A percentile compares a stretch with the other conserved stretches of the same genome.
Evolutionary conservation across 2,113 vertebrate genomes (phyloP).

Genomic region (Eolophus roseicapilla): DNA sequence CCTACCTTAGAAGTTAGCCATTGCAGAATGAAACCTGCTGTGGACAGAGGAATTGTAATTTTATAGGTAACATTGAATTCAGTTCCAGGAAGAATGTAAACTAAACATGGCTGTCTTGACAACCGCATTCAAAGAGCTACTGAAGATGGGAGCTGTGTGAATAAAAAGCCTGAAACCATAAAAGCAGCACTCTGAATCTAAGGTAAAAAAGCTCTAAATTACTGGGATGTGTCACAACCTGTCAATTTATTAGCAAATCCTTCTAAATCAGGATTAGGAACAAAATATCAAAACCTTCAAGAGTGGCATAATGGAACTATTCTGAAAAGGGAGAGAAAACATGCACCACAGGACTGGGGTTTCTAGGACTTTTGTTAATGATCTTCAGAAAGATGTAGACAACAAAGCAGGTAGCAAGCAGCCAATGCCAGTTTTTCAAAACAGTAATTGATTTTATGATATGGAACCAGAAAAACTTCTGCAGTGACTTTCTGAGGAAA

Average conservation of each 20-base stretch:
- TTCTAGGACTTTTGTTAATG: neutral
- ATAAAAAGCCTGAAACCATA: conserved; percentile 52
- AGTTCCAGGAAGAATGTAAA: conserved; percentile 20
- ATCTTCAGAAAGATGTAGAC: neutral
- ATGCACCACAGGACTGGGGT: neutral
- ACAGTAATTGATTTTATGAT: neutral
- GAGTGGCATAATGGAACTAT: neutral
- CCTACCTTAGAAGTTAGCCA: conserved; percentile 5
- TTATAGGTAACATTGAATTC: conserved; percentile 4
- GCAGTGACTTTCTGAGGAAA: neutral
- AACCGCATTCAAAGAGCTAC: conserved; percentile 24
- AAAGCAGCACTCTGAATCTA: conserved; percentile 9
- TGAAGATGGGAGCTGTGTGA: conserved; percentile 32
- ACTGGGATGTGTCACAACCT: conserved; percentile 24
- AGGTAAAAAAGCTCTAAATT: conserved; percentile 53
- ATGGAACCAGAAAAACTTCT: neutral
- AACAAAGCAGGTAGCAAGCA: neutral
- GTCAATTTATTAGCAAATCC: conserved; percentile 59
- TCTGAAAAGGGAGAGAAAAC: neutral
- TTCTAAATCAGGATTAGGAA: conserved; percentile 50
- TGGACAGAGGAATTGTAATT: neutral
- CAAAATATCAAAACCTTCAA: conserved; percentile 7
- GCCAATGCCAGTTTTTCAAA: neutral
- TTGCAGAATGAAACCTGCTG: neutral
- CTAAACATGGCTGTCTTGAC: conserved; percentile 40